phyloP scores from a whole-genome alignment of 1,140 invertebrate genomes.

The Drosophila mayri region DNA sequence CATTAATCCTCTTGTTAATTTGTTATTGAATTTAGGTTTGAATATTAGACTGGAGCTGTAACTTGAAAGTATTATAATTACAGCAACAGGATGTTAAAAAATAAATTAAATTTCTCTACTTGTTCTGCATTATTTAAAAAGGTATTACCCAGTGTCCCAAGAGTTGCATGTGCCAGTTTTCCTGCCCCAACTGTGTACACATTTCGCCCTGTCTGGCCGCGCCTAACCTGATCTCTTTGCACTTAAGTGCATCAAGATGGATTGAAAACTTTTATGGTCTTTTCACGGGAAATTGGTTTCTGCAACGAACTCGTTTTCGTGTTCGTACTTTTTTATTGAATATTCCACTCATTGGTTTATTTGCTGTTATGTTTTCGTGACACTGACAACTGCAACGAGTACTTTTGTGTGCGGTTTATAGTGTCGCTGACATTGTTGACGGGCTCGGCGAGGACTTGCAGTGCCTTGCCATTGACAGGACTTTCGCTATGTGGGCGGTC shows the following conservation, averaged over 20 bases:
- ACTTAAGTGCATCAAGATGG: conserved; percentile 18
- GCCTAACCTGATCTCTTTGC: conserved; percentile 7
- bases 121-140: background rate
- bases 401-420: conserved; percentile 27
- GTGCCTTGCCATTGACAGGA: conserved; percentile 35
- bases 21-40: too few relatives aligned
- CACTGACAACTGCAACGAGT: conserved; percentile 35
- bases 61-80: too few relatives aligned
- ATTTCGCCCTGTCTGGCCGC: background rate
- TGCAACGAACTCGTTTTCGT: conserved; percentile 18
- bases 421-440: conserved; percentile 33
- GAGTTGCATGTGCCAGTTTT: background rate
- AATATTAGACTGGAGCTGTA: too few relatives aligned
- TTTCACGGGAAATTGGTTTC: conserved; percentile 33
- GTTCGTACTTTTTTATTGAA: conserved; percentile 20
- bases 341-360: conserved; percentile 33
- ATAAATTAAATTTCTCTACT: too few relatives aligned
- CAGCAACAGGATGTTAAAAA: too few relatives aligned
- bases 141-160: background rate
- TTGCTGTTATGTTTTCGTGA: conserved; percentile 30
- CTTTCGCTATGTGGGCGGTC: conserved; percentile 8
- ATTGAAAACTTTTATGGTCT: conserved; percentile 31
- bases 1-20: too few relatives aligned
- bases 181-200: background rate
- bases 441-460: background rate